Evolutionary conservation across 2,888 invertebrate genomes (phyloP).

Genomic region (Melipona beecheii): DNA sequence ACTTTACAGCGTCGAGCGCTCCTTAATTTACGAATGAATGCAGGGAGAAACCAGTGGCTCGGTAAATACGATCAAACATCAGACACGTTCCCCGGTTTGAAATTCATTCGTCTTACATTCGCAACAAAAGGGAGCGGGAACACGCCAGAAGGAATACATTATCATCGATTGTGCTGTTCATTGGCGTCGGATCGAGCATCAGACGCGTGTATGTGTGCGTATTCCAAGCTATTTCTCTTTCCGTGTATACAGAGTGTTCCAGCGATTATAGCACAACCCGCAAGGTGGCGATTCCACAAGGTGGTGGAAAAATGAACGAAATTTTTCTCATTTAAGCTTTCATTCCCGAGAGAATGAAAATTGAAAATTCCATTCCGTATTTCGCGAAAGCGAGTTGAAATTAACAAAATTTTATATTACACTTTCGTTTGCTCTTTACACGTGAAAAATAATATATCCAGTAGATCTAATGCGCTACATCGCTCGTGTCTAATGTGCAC

Average conservation of each 20-base stretch:
- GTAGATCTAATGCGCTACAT: neutral
- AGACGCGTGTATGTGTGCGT: neutral
- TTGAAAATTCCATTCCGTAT: too few relatives aligned
- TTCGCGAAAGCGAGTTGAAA: too few relatives aligned
- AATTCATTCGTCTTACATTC: constrained; percentile 32
- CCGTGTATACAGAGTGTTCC: neutral
- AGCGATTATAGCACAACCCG: neutral
- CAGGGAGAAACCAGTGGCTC: neutral
- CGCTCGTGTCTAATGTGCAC: neutral
- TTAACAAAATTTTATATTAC: neutral
- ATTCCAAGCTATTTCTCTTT: neutral
- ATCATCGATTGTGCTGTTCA: constrained; percentile 40
- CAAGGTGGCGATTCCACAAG: neutral
- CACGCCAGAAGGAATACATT: constrained; percentile 33
- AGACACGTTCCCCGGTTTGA: neutral
- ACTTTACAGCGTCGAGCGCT: neutral
- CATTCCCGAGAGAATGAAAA: too few relatives aligned
- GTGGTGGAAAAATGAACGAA: neutral
- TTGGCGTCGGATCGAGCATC: constrained; percentile 7
- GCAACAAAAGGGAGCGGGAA: constrained; percentile 11
- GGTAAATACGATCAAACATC: constrained; percentile 1
- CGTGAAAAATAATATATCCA: neutral
- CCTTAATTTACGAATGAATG: neutral
- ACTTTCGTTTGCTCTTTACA: neutral
- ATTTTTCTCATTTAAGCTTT: neutral